These are phyloP conservation scores for Venturia canescens DNA, from an alignment of 1,140 invertebrate species.

Conservation along the genomic window DNA sequence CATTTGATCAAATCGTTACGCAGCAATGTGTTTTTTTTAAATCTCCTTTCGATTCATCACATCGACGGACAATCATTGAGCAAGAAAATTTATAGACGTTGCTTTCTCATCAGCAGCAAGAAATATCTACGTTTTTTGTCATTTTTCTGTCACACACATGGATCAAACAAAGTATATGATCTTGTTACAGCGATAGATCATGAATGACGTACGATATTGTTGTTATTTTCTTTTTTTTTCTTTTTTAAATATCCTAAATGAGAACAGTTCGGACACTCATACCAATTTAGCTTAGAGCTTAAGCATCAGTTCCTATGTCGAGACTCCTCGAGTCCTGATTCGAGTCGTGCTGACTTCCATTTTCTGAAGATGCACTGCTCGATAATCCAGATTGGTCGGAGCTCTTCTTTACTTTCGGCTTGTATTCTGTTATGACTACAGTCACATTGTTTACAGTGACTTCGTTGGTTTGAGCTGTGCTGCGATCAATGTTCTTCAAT, in stretches of 20 bases:
- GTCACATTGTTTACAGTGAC: slow-evolving; percentile 98
- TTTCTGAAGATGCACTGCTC: slow-evolving; percentile 80
- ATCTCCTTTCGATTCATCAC: background rate
- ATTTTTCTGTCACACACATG: slow-evolving; percentile 56
- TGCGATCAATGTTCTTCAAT: slow-evolving; percentile 93
- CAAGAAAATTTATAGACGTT: slow-evolving; percentile 49
- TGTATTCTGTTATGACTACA: slow-evolving; percentile 97
- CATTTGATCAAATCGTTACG: slow-evolving; percentile 49
- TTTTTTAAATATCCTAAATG: slow-evolving; percentile 65
- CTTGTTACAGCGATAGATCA: slow-evolving; percentile 54
- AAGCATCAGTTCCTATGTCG: slow-evolving; percentile 76
- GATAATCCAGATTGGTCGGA: slow-evolving; percentile 77
- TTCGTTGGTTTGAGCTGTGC: slow-evolving; percentile 91
- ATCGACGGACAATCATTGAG: slow-evolving; percentile 48
- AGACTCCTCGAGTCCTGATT: slow-evolving; percentile 80
- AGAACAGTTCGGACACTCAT: slow-evolving; percentile 65
- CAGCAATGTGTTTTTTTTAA: slow-evolving; percentile 9
- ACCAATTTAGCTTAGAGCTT: slow-evolving; percentile 51
- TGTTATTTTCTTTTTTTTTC: background rate
- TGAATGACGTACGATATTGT: slow-evolving; percentile 59
- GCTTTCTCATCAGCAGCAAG: slow-evolving; percentile 61
- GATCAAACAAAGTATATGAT: slow-evolving; percentile 58
- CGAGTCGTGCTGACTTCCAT: slow-evolving; percentile 81
- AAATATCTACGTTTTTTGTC: slow-evolving; percentile 56
- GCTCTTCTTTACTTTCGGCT: slow-evolving; percentile 85